Evolutionary conservation across 2,888 invertebrate species (phyloP), one percentile per base, ranked within the genome.

Genomic region (Temnothorax unifasciatus): DNA sequence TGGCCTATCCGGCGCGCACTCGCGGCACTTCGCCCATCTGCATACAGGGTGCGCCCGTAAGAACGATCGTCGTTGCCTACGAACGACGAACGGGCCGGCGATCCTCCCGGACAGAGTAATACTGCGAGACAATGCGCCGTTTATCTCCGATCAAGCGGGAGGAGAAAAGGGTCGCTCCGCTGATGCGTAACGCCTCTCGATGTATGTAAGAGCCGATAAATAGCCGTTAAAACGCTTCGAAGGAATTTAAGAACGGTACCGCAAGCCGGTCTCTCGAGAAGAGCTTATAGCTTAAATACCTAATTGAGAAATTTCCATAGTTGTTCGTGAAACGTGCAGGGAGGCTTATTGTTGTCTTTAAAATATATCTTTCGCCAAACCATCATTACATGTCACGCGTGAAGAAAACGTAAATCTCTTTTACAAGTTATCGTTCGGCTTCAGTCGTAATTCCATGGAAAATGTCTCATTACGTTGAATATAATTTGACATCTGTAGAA

Each of bases 41-140:
- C 90, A 90, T 90, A 87, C 83, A 85, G 84, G 90, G 89, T 63
- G 86, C 85, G 90, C 88, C 57, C 88, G 77, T 82, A 85, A 89
- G 88, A 90, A 86, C 89, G 83, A 86, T 86, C 85, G 90, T 84
- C 87, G 86, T 85, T 85, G 86, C 85, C 90, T 79, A 74, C 85
- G 64, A 85, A 84, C 89, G 82, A 88, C 81, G 25, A 71, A 85
- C 83, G 87, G 87, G 84, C 81, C 89, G 57, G 66, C 88, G 88
- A 90, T 90, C 83, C 88, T 88, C 86, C 84, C 77, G 83, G 84
- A 34, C 84, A 47, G 61, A 50, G 29, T 29, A 29, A 64, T 76
- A 85, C 84, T 83, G 89, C 83, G 89, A 90, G 88, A 90, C 90
- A 90, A 90, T 90, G 86, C 90, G 86, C 86, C 91, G 91, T 90